Evolutionary conservation across 2,113 vertebrate genomes (phyloP), one percentile per base, ranked within the genome.

Genomic region (Hippocampus abdominalis): DNA sequence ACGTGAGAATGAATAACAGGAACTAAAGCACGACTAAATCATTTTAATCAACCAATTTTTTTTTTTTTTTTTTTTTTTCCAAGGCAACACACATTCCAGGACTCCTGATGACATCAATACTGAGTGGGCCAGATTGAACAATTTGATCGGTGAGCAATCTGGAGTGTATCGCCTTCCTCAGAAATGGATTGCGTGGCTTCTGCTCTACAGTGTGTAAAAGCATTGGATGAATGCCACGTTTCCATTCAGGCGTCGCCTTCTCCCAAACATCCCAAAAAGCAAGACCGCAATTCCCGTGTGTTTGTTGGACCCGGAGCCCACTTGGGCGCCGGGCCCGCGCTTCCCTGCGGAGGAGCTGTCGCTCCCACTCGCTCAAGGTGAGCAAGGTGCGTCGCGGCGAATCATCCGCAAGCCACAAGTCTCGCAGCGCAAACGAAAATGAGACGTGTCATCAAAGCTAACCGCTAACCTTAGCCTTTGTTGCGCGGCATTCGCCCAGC

Each of bases 361-460:
- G 5, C 40, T 63, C 36, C 36, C 10, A 63, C 36, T 63, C 36
- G 39, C 11, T 42, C 61, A 42, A 40, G 36, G 36, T 63, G 20
- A 62, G 18, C 60, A 62, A 40, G 20, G 21, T 36, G 32, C 15
- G 61, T 63, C 61, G 20, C 36, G 20, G 9, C 21, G 61, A 40
- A 63, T 63, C 72, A 56, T 53, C 20, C 61, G 11, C 36, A 42
- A 8, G 20, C 36, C 10, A 8, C 66, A n/a, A 72, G 72, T 54
- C 66, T 77, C 79, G 76, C 69, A 79, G 68, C 57, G 73, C 62
- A 48, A 12, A 62, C 60, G 71, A 66, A 70, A 85, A 83, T 75
- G 72, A 87, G 72, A 80, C 57, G 75, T 72, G 75, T 65, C 76
- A 79, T 84, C 79, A 84, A 85, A 81, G 78, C 73, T 70, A 74